Percentiles rank a stretch among this genome's conserved stretches.
These are phyloP conservation scores for Dermatemys mawii DNA, from an alignment of 2,113 vertebrate genomes.

Conservation along the genomic window DNA sequence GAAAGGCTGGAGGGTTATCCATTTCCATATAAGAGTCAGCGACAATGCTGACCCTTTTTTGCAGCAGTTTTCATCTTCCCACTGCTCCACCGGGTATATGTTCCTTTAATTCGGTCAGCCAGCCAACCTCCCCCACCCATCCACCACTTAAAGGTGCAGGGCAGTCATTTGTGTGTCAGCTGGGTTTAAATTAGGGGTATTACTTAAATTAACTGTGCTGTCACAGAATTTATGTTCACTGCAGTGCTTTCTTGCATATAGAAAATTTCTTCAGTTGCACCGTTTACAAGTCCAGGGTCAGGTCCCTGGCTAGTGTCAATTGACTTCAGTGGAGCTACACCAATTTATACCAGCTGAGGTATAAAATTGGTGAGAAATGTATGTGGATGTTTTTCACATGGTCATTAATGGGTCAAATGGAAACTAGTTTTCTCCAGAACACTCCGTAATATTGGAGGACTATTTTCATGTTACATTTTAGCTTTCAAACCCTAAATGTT, in stretches of 20 bases:
- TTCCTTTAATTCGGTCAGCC: no score
- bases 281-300: not conserved
- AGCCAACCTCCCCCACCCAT: no score
- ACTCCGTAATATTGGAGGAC: not conserved
- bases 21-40: not conserved
- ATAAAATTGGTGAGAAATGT: not conserved
- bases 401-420: not conserved
- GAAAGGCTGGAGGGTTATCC: not conserved
- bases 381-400: not conserved
- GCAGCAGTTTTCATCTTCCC: no score
- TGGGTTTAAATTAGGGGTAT: not conserved
- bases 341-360: no score
- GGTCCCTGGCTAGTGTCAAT: not conserved
- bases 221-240: not conserved
- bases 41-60: no score
- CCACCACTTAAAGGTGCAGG: no score
- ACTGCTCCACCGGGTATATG: no score
- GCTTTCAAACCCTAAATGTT: not conserved
- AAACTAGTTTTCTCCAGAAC: not conserved
- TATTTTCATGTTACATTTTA: not conserved
- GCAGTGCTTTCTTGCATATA: not conserved
- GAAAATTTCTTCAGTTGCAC: not conserved
- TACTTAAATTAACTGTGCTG: not conserved
- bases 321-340: no score
- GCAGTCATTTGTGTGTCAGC: not conserved